Conservation (phyloP, 2,797 vertebrate genomes). For the Lepus oiostolus region DNA sequence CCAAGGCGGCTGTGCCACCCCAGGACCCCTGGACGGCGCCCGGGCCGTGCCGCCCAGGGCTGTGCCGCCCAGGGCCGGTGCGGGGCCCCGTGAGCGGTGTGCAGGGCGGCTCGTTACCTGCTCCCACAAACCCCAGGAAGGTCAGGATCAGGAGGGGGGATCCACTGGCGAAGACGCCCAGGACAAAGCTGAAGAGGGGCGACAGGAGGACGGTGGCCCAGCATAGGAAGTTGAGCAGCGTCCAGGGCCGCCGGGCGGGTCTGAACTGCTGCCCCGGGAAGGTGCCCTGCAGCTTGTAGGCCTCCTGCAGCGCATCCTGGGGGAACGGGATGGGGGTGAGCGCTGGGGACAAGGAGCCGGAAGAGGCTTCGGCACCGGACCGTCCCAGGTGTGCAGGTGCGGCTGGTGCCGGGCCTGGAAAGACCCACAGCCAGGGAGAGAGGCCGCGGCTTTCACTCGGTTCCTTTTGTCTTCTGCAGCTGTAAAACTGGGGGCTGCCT, state of each 20-base stretch:
- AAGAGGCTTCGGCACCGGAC: not conserved
- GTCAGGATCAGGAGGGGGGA: conserved; percentile 97
- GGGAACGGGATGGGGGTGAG: too few relatives aligned
- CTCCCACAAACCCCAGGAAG: conserved; percentile 95
- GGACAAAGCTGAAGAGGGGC: conserved; percentile 96
- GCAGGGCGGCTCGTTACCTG: conserved; percentile 89
- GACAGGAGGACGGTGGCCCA: conserved; percentile 98
- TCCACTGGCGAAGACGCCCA: conserved; percentile 96
- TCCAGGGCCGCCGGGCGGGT: conserved; percentile 94
- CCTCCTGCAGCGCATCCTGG: conserved; percentile 96
- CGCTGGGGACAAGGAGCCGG: too few relatives aligned
- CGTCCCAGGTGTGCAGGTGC: too few relatives aligned
- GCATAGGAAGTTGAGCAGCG: conserved; percentile 96
- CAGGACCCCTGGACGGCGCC: too few relatives aligned
- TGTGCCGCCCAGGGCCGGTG: too few relatives aligned
- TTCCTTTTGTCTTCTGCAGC: too few relatives aligned
- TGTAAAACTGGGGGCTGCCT: too few relatives aligned
- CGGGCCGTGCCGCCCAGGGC: too few relatives aligned
- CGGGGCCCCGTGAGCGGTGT: too few relatives aligned
- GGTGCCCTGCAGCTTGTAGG: conserved; percentile 93
- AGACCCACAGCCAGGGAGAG: too few relatives aligned
- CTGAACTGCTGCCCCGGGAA: conserved; percentile 94
- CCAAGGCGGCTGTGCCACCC: not conserved
- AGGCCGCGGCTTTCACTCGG: too few relatives aligned
- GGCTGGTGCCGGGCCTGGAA: too few relatives aligned